phyloP scores from a whole-genome alignment of 1,140 invertebrate genomes.

The Drosophila eugracilis region DNA sequence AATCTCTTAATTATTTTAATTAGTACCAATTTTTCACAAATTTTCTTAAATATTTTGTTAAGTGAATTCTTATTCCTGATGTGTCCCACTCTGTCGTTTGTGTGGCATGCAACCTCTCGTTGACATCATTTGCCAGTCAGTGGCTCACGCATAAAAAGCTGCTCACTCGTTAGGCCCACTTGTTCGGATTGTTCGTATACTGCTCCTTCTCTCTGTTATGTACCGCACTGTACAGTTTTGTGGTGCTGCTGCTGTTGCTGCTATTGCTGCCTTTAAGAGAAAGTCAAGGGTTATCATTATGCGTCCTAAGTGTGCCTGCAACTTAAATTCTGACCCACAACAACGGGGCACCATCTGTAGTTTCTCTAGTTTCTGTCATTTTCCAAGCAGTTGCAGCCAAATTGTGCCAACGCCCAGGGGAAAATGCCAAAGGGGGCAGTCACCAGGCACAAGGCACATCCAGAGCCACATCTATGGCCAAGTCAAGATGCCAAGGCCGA shows the following conservation, averaged over 20 bases:
- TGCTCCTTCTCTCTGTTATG: conserved; percentile 32
- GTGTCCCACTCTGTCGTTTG: conserved; percentile 8
- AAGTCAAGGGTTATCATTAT: conserved; percentile 78
- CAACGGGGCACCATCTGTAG: conserved; percentile 49
- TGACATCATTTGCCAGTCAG: conserved; percentile 77
- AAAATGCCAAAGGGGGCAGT: conserved; percentile 18
- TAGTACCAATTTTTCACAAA: too few species aligned
- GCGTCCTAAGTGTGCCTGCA: conserved; percentile 48
- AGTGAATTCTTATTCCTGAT: conserved; percentile 29
- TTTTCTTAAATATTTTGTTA: neutral
- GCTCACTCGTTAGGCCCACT: conserved; percentile 73
- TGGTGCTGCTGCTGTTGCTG: conserved; percentile 12
- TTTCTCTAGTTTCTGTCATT: conserved; percentile 57
- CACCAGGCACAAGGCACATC: conserved; percentile 1
- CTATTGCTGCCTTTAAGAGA: conserved; percentile 69
- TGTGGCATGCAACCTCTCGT: conserved; percentile 65
- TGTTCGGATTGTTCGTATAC: conserved; percentile 43
- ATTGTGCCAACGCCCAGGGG: conserved; percentile 59
- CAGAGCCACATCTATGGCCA: conserved; percentile 28
- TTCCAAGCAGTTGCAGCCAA: conserved; percentile 75
- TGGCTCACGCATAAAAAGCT: conserved; percentile 68
- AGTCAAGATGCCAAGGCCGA: conserved; percentile 66
- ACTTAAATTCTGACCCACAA: conserved; percentile 60
- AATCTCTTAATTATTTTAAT: neutral
- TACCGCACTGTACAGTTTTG: conserved; percentile 18